Base-by-base conservation (phyloP, 2,797 vertebrate genomes). In the Coregonus ussuriensis region DNA sequence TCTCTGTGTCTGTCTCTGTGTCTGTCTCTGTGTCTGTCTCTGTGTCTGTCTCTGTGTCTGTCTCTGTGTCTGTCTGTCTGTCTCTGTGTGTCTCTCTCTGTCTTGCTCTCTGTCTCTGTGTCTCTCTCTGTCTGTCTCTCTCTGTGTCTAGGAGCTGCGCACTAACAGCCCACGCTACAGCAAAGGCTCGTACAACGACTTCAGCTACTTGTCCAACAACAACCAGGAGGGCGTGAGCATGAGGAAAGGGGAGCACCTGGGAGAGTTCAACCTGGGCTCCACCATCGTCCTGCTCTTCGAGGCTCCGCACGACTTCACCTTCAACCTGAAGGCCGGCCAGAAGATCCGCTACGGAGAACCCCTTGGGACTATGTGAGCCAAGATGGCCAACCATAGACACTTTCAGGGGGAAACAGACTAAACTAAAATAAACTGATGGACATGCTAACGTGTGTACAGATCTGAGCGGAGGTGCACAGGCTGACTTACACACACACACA, bases 241-340 rank as follows among this genome's bases (percentile, higher is more conserved):
- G 93, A 91, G 95, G 75, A 97, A 96, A 80, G 98, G 98, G 0
- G 96, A 97, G 74, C 95, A 96, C 52, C 87, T 99, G 63, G 98
- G 98, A 0, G 98, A 99, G 90, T 99, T 99, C 86, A 99, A 99
- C 91, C 90, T 99, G 29, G 98, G 98, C 71, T 99, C 98, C 66
- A 99, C 98, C 2, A 97, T 99, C 0, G 97, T 99, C 31, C 94
- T 99, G 2, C 95, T 99, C 81, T 99, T 99, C 0, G 98, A 99
- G 86, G 98, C 97, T 0, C 98, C 98, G 4, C 94, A 92, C 82
- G 94, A 97, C 89, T 99, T 99, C 88, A 93, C 84, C 74, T 99
- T 99, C 85, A 93, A 91, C 83, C 92, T 99, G 84, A 94, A 96
- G 85, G 87, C 97, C 0, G 98, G 97, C 74, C 98, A 99, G 93